A percentile compares a stretch with the other conserved stretches of the same genome.
Evolutionary conservation across 2,888 invertebrate genomes (phyloP).

Genomic region (Meiosimyza decipiens): DNA sequence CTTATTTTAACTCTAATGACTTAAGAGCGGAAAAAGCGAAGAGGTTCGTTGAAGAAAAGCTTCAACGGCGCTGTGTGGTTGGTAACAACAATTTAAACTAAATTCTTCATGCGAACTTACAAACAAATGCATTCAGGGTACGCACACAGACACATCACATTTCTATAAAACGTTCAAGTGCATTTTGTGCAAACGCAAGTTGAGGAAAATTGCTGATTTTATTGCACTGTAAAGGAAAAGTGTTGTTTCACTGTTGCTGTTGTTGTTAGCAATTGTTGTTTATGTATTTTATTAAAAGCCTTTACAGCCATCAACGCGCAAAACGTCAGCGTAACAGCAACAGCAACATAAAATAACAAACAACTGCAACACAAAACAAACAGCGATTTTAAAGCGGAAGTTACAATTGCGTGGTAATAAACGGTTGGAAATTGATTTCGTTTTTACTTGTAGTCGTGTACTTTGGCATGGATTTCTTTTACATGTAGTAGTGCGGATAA

Average conservation of each 20-base stretch:
- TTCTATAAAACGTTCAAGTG: not conserved
- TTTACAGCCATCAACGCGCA: conserved; percentile 9
- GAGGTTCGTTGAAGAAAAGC: too few species aligned
- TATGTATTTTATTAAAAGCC: conserved; percentile 29
- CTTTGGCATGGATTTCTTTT: too few species aligned
- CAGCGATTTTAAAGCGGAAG: conserved; percentile 46
- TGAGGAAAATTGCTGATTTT: conserved; percentile 19
- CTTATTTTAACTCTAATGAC: conserved; percentile 46
- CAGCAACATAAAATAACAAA: not conserved
- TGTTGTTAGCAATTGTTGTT: conserved; percentile 15
- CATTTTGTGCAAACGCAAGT: not conserved
- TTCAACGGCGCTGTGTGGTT: too few species aligned
- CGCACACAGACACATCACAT: too few species aligned
- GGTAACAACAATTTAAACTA: too few species aligned
- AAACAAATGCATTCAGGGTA: too few species aligned
- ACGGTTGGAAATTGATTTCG: conserved; percentile 37
- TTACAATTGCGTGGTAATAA: conserved; percentile 51
- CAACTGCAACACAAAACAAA: conserved; percentile 4
- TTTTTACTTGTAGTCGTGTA: not conserved
- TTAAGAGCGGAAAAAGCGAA: not conserved
- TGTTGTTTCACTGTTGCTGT: conserved; percentile 22
- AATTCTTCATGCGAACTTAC: too few species aligned
- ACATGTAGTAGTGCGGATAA: too few species aligned
- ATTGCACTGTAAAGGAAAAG: conserved; percentile 9
- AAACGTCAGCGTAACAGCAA: not conserved